Evolutionary conservation across 2,888 invertebrate species (phyloP), one percentile per base, ranked within the genome.

Genomic region (Microchrysa polita): DNA sequence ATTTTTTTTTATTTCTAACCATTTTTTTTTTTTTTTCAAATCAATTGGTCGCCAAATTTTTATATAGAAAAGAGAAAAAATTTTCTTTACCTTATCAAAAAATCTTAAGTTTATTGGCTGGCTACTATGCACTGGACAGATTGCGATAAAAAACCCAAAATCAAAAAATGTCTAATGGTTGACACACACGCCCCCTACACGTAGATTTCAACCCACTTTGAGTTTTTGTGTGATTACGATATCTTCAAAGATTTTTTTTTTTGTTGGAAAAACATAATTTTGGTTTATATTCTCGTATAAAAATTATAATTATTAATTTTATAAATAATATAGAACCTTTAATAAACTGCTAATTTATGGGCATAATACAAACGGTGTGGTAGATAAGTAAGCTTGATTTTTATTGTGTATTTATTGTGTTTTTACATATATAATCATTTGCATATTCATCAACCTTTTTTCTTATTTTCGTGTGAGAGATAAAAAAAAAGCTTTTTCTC

Each of bases 111-210:
- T n/a, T n/a, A 72, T 59, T 48, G 34, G 57, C 59, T 22, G 73
- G 67, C 67, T 40, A 57, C 73, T 65, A 65, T 73, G 67, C 65
- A 73, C 73, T 67, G 27, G 7, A 34, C 27, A 34, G 27, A 34
- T 5, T 34, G n/a, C n/a, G n/a, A n/a, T 57, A 73, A n/a, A 1
- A 52, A 52, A 52, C n/a, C n/a, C n/a, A 16, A 52, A 52, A 52
- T 20, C n/a, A 10, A 20, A 10, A 63, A 79, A 84, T 84, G 84
- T 84, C 84, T 82, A 81, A 82, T 84, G 84, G 84, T 84, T 84
- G 77, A 83, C 83, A 84, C 84, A 84, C 84, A 57, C 57, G 73
- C 65, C 52, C 48, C 65, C 65, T 65, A 20, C 14, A 48, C 16
- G 2, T 48, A 42, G 7, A 42, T 48, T n/a, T 48, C 7, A 7